Percentiles rank a stretch among this genome's conserved stretches.
Evolutionary conservation across 2,113 vertebrate genomes (phyloP).

Genomic region (Xenus cinereus): DNA sequence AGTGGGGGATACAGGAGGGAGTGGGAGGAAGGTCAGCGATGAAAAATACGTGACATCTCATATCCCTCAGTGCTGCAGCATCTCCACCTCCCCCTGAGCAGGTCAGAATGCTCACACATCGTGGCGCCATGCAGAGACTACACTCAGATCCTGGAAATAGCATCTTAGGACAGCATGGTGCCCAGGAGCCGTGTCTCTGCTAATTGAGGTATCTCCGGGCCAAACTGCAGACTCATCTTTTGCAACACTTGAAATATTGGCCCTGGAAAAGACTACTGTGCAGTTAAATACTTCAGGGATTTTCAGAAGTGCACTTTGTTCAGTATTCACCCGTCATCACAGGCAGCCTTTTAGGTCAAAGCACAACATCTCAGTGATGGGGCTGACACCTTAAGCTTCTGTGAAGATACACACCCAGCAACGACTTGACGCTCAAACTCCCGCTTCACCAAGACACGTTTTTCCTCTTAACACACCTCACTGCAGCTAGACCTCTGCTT

Average conservation of each 20-base stretch:
- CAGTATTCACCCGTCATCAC: not conserved
- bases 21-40: not conserved
- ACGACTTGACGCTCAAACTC: not conserved
- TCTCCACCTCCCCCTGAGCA: not conserved
- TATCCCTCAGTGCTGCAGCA: not conserved
- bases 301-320: not conserved
- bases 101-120: not conserved
- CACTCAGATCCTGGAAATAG: not conserved
- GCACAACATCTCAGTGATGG: rapidly evolving
- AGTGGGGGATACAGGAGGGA: not conserved
- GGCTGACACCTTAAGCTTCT: not conserved
- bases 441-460: rapidly evolving
- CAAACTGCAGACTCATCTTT: not conserved
- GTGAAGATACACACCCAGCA: not conserved
- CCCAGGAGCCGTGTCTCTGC: not conserved
- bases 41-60: not conserved
- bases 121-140: not conserved
- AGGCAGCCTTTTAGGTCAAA: not conserved
- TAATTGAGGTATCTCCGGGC: no score
- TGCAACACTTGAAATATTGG: not conserved
- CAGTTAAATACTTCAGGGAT: not conserved
- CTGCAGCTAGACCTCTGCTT: not conserved
- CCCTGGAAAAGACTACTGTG: not conserved
- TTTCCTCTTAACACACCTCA: not conserved
- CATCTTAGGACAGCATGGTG: not conserved